Conservation (phyloP, 2,888 invertebrate genomes). For the Scaeva pyrastri region DNA sequence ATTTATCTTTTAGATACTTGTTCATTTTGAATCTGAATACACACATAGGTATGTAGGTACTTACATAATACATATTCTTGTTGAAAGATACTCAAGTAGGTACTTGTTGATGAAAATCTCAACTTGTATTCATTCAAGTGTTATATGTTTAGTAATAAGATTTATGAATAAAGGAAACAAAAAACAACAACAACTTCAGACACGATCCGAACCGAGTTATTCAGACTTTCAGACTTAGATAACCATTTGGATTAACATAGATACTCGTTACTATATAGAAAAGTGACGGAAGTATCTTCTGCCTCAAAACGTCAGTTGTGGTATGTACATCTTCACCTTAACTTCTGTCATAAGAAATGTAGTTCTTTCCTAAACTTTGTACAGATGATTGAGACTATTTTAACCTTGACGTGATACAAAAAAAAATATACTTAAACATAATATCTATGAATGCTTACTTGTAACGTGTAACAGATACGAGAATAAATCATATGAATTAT, state of each 20-base stretch:
- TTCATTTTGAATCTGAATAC: conserved; percentile 62
- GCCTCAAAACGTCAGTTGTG: background rate
- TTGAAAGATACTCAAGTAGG: conserved; percentile 64
- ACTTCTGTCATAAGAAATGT: conserved; percentile 1
- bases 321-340: too few species aligned
- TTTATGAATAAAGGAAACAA: background rate
- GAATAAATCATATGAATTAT: too few species aligned
- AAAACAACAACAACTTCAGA: conserved; percentile 35
- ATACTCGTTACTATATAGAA: conserved; percentile 30
- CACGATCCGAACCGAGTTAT: conserved; percentile 39
- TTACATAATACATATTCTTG: too few species aligned
- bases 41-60: too few species aligned
- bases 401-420: too few species aligned
- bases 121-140: background rate
- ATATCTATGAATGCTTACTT: too few species aligned
- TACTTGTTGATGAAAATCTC: conserved; percentile 56
- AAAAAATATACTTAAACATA: too few species aligned
- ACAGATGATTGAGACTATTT: conserved; percentile 15
- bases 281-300: conserved; percentile 72
- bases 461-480: too few species aligned
- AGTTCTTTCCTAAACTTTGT: conserved; percentile 28
- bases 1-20: conserved; percentile 1
- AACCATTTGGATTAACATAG: conserved; percentile 25
- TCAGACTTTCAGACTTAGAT: too few species aligned
- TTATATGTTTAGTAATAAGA: background rate